Percentiles rank a stretch among this genome's conserved stretches.
These are phyloP conservation scores for Lanistes nyassanus DNA, from an alignment of 1,140 invertebrate species.

Conservation along the genomic window DNA sequence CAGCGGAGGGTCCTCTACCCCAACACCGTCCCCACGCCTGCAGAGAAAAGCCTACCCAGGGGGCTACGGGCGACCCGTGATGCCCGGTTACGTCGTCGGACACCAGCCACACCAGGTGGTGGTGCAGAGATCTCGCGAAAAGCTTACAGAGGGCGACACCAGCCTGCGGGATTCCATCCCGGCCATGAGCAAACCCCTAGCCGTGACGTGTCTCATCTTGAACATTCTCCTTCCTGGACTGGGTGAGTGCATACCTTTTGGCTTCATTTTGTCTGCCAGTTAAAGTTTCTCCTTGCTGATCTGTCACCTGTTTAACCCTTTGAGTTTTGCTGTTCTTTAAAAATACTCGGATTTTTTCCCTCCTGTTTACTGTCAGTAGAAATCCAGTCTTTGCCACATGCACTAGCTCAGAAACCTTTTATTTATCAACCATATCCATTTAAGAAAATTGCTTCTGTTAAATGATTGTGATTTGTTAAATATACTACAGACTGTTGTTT, in stretches of 20 bases:
- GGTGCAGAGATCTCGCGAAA: slow-evolving; percentile 35
- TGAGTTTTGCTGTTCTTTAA: no score
- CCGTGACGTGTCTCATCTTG: slow-evolving; percentile 66
- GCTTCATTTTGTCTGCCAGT: slow-evolving; percentile 3
- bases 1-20: slow-evolving; percentile 55
- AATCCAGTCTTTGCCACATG: no score
- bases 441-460: no score
- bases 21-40: slow-evolving; percentile 51
- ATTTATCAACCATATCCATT: no score
- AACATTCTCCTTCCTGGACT: slow-evolving; percentile 69
- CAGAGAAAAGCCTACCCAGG: slow-evolving; percentile 43
- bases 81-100: slow-evolving; percentile 47
- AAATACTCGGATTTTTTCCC: no score
- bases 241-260: slow-evolving; percentile 61
- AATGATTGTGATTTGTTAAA: background rate
- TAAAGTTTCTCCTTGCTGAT: background rate
- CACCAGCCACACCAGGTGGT: slow-evolving; percentile 20
- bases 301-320: background rate
- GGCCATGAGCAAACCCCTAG: slow-evolving; percentile 66
- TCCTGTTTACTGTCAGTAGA: no score
- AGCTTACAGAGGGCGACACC: slow-evolving; percentile 44
- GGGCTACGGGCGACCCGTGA: slow-evolving; percentile 51
- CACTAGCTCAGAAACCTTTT: no score
- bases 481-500: background rate
- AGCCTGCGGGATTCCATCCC: slow-evolving; percentile 66